phyloP scores from a whole-genome alignment of 92 coral and sea anemone genomes.

The Montipora capitata region DNA sequence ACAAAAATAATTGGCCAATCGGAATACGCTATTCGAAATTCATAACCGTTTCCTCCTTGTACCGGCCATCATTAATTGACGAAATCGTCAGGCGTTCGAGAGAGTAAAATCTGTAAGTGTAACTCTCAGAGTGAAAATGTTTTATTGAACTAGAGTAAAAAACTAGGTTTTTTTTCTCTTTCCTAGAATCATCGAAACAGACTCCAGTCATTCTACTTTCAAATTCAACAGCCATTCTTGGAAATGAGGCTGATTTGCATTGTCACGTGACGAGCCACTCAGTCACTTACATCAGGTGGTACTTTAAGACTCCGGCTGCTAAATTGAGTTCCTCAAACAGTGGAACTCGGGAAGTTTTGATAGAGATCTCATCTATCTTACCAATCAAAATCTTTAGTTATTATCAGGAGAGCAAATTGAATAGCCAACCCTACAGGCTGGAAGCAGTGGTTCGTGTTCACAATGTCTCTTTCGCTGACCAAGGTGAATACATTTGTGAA shows the following conservation, averaged over 20 bases:
- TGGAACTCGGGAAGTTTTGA: background rate
- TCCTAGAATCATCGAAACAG: slow-evolving; percentile 5
- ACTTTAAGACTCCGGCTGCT: background rate
- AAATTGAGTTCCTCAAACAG: slow-evolving; percentile 22
- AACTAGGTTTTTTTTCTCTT: background rate
- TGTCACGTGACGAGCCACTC: slow-evolving; percentile 61
- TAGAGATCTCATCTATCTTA: background rate
- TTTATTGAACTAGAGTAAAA: too few relatives aligned
- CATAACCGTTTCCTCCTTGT: too few relatives aligned
- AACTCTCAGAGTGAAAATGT: too few relatives aligned
- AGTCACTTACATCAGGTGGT: slow-evolving; percentile 62
- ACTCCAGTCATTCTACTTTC: background rate
- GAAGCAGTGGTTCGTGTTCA: slow-evolving; percentile 36
- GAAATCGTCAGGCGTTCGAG: too few relatives aligned
- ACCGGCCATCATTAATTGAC: too few relatives aligned
- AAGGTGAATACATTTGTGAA: slow-evolving; percentile 68
- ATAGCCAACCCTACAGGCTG: slow-evolving; percentile 7
- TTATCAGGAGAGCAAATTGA: background rate
- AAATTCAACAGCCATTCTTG: slow-evolving; percentile 25
- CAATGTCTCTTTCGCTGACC: slow-evolving; percentile 46
- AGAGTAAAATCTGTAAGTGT: too few relatives aligned
- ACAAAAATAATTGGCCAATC: too few relatives aligned
- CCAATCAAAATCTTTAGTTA: slow-evolving; percentile 14
- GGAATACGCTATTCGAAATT: too few relatives aligned
- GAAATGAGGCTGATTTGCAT: slow-evolving; percentile 32